phyloP scores from a whole-genome alignment of 2,888 invertebrate species.

The Rhyacophila evoluta region DNA sequence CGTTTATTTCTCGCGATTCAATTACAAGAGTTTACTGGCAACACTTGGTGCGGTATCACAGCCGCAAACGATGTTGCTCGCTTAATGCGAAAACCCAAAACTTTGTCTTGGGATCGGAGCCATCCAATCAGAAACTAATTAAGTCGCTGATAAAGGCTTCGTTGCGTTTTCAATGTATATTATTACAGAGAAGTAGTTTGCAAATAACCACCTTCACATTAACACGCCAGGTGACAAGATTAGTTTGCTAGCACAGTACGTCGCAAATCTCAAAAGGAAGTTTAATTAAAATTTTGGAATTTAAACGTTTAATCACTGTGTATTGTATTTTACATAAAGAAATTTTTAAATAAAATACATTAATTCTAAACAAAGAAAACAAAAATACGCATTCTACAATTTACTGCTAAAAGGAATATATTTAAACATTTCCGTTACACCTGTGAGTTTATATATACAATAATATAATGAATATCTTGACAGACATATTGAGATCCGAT shows the following conservation, averaged over 20 bases:
- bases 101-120: slow-evolving; percentile 1
- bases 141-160: slow-evolving; percentile 2
- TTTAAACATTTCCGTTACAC: too few relatives aligned
- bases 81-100: slow-evolving; percentile 12
- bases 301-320: too few relatives aligned
- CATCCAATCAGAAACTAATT: slow-evolving; percentile 24
- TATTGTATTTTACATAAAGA: too few relatives aligned
- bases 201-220: neutral
- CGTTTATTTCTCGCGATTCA: slow-evolving; percentile 13
- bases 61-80: slow-evolving; percentile 14
- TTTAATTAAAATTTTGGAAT: too few relatives aligned
- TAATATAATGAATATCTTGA: too few relatives aligned
- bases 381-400: too few relatives aligned
- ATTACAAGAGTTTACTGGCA: slow-evolving; percentile 16
- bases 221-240: slow-evolving; percentile 10
- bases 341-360: too few relatives aligned
- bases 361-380: too few relatives aligned
- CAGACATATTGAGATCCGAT: too few relatives aligned
- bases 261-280: too few relatives aligned
- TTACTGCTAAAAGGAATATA: too few relatives aligned
- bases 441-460: too few relatives aligned
- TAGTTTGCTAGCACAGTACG: neutral
- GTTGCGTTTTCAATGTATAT: slow-evolving; percentile 4
- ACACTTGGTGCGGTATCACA: slow-evolving; percentile 17
- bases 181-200: neutral